Evolutionary conservation across 2,888 invertebrate genomes (phyloP), one percentile per base, ranked within the genome.

Genomic region (Ferrisia virgata): DNA sequence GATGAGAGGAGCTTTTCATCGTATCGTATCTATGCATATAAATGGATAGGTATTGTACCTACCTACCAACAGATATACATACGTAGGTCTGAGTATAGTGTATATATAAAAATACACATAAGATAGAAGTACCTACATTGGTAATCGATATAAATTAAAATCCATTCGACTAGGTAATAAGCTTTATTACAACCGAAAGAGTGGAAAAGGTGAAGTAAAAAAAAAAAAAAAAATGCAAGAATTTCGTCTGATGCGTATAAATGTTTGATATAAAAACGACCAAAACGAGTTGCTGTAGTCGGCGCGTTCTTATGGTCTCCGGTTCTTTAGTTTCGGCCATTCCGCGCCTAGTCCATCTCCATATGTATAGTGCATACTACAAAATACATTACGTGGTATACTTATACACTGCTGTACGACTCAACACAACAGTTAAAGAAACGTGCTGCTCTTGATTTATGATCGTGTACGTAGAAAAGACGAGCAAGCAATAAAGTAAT

Each of bases 341-440:
- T 18, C 53, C 58, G 58, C 28, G 58, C 39, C n/a, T n/a, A n/a
- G n/a, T 36, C 47, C 47, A 47, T n/a, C n/a, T n/a, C n/a, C n/a
- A n/a, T n/a, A n/a, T n/a, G n/a, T n/a, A n/a, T n/a, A n/a, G n/a
- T n/a, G n/a, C n/a, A n/a, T n/a, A n/a, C n/a, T n/a, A n/a, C n/a
- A n/a, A n/a, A n/a, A n/a, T n/a, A n/a, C n/a, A n/a, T n/a, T n/a
- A n/a, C n/a, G n/a, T n/a, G n/a, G n/a, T n/a, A n/a, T n/a, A n/a
- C n/a, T n/a, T n/a, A n/a, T n/a, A n/a, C n/a, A n/a, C n/a, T n/a
- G n/a, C n/a, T 47, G 15, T 53, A 53, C 18, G 22, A 64, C 72
- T 72, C 72, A 72, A 72, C 72, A 72, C 72, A 72, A 72, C 72
- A 72, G 72, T 72, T 72, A 33, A 72, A 72, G 58, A 72, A 72